A percentile compares a stretch with the other conserved stretches of the same genome.
Conservation (phyloP, 1,140 invertebrate genomes). For the Cylas formicarius region DNA sequence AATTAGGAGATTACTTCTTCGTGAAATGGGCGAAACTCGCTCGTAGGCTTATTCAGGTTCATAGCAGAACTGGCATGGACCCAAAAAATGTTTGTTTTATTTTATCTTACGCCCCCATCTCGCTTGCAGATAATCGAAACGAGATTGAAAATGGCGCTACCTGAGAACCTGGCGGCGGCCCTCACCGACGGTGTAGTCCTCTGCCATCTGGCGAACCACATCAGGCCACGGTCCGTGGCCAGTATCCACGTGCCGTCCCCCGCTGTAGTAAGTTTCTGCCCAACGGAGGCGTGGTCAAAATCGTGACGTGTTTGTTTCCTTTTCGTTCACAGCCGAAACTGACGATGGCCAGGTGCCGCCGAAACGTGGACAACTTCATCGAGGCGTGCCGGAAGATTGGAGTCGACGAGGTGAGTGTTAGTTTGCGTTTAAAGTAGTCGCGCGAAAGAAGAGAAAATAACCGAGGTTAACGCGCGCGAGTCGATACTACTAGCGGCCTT, state of each 20-base stretch:
- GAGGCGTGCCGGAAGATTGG: constrained; percentile 90
- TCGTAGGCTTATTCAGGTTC: too few relatives aligned
- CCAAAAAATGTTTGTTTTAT: too few relatives aligned
- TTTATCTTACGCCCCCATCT: too few relatives aligned
- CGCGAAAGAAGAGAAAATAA: too few relatives aligned
- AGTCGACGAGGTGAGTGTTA: constrained; percentile 78
- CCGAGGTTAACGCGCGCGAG: too few relatives aligned
- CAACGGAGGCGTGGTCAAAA: not conserved
- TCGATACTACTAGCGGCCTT: too few relatives aligned
- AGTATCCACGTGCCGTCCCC: constrained; percentile 93
- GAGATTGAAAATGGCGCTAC: constrained; percentile 80
- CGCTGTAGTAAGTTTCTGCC: constrained; percentile 67
- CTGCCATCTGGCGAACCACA: constrained; percentile 89
- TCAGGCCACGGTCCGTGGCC: constrained; percentile 79
- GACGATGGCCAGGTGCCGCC: constrained; percentile 84
- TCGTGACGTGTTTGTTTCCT: not conserved
- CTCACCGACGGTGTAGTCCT: constrained; percentile 86
- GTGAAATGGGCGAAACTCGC: too few relatives aligned
- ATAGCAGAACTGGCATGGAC: too few relatives aligned
- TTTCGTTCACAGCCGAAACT: constrained; percentile 73
- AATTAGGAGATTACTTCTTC: too few relatives aligned
- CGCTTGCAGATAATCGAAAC: constrained; percentile 79
- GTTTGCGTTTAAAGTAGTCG: constrained; percentile 3
- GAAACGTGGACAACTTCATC: constrained; percentile 93
- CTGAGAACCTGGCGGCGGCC: constrained; percentile 78